Percentiles rank a stretch among this genome's conserved stretches.
These are phyloP conservation scores for Desmodus rotundus DNA, from an alignment of 2,113 vertebrate genomes.

Conservation along the genomic window DNA sequence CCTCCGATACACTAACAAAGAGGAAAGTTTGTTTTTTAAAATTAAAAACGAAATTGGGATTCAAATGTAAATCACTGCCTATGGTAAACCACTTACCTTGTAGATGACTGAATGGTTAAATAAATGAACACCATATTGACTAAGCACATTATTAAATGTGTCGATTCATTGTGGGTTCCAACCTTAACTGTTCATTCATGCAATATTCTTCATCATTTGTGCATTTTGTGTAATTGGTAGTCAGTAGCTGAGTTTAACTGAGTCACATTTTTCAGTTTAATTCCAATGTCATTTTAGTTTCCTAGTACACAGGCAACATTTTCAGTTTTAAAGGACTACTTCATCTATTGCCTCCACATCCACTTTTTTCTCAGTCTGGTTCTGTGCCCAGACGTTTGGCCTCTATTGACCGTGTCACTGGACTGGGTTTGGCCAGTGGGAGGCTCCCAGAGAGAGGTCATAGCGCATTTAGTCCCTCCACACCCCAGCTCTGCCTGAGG, in stretches of 20 bases:
- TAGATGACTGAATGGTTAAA: not conserved
- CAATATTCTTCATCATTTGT: not conserved
- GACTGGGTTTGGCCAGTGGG: not conserved
- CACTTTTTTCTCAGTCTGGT: not conserved
- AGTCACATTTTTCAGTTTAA: conserved; percentile 43
- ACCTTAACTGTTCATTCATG: not conserved
- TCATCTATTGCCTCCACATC: not conserved
- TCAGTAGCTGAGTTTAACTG: not conserved
- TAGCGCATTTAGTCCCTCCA: not conserved
- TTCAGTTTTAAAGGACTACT: conserved; percentile 6
- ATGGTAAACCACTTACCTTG: not conserved
- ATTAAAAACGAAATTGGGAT: not conserved
- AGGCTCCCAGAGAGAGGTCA: not conserved
- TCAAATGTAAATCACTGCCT: not conserved
- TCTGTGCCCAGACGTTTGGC: not conserved
- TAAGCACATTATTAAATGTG: not conserved
- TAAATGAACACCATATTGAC: not conserved
- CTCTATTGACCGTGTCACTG: not conserved
- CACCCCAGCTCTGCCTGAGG: not conserved
- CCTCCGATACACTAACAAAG: not conserved
- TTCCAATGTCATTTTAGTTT: conserved; percentile 26
- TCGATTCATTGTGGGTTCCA: not conserved
- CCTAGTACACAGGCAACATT: not conserved
- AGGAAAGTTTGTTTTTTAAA: not conserved
- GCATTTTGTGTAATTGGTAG: not conserved